Base-by-base conservation (phyloP, 2,888 invertebrate species). In the Physocephala rufipes region DNA sequence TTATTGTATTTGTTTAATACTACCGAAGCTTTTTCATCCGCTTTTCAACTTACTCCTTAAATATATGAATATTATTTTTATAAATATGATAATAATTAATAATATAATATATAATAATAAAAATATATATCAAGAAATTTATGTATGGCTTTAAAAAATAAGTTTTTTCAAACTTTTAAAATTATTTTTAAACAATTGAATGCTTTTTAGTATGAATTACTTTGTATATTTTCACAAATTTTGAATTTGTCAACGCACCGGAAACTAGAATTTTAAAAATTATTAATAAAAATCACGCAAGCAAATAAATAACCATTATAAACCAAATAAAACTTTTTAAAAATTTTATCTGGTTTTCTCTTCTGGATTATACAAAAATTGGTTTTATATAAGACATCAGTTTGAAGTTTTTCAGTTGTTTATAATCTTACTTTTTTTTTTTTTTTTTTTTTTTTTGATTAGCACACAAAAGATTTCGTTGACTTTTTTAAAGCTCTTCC, bases 371-470 rank as follows among this genome's bases (percentile, higher is more conserved):
- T n/a, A n/a, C n/a, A n/a, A n/a, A n/a, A 55, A 24, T 55, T 24
- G 21, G 13, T 71, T 61, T 64, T 59, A 64, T 63, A 55, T 67
- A 16, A 66, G 28, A 66, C n/a, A n/a, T n/a, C n/a, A 70, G 58
- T 66, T 55, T 69, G 61, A 66, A 53, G 1, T 71, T 45, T 66
- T 67, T 47, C n/a, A n/a, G n/a, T n/a, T 70, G 67, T 69, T 72
- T 69, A 72, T 71, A 72, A 72, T 74, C 61, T 72, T 69, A 49
- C 59, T 68, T 64, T 36, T 45, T 62, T 43, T 26, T 43, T 55
- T 45, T 72, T 66, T 45, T 59, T 69, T 59, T 59, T n/a, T n/a
- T n/a, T n/a, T n/a, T n/a, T n/a, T n/a, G n/a, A n/a, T n/a, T n/a
- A n/a, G n/a, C n/a, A n/a, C n/a, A n/a, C n/a, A n/a, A n/a, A n/a